These are phyloP conservation scores for Halcyon badia DNA, from an alignment of 2,797 vertebrate species.

Conservation along the genomic window DNA sequence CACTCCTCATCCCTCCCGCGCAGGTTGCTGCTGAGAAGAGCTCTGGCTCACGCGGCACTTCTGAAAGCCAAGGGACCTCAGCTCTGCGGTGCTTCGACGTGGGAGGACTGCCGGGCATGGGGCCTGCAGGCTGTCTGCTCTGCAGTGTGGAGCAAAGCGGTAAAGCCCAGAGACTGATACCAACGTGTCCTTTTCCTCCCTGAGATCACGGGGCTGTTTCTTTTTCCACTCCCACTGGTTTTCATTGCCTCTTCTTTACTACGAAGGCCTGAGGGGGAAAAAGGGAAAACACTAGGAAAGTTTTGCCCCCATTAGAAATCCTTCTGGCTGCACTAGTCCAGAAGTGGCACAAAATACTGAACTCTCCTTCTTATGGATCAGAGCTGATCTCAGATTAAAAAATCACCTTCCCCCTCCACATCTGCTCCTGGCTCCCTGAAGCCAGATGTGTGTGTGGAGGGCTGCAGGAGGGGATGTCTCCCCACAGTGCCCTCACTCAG, in stretches of 20 bases:
- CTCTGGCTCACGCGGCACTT: neutral
- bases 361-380: neutral
- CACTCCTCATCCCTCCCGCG: neutral
- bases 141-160: neutral
- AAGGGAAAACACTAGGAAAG: neutral
- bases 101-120: accelerated
- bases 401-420: accelerated
- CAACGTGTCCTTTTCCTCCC: neutral
- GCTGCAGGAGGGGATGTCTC: neutral
- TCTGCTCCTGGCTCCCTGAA: neutral
- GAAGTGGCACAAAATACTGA: neutral
- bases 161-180: neutral
- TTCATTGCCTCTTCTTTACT: neutral
- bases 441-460: accelerated
- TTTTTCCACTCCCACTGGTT: neutral
- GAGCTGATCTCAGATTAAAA: neutral
- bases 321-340: neutral
- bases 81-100: accelerated
- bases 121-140: neutral
- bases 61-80: accelerated
- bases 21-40: neutral
- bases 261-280: accelerated
- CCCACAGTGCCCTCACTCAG: accelerated
- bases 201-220: neutral
- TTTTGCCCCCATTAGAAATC: neutral